Base-by-base conservation (phyloP, 2,797 vertebrate genomes). In the Mastacembelus armatus region DNA sequence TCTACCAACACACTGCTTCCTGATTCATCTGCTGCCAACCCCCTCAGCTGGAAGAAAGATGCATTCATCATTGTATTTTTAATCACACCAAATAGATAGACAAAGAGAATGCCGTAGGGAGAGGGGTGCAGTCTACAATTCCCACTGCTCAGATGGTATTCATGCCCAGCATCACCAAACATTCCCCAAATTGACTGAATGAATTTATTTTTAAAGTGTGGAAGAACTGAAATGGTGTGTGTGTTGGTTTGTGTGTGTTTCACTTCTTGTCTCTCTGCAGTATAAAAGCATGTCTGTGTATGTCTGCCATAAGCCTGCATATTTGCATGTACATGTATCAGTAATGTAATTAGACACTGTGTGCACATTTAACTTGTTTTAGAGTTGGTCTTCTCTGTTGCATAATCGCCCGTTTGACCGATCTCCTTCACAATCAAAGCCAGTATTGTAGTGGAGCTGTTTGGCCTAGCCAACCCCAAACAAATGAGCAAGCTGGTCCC, bases 31-130 rank as follows among this genome's bases (percentile, higher is more conserved):
- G 67, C 91, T 93, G 92, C 92, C 91, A 93, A 90, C 80, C 91
- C 85, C 90, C 91, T 90, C 93, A 93, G 94, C 91, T 93, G 91
- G 89, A 93, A 91, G 89, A 90, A 92, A 93, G 92, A 92, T 93
- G 92, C 91, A 93, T 94, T 93, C 92, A 92, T 93, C 92, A 93
- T 93, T 94, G 92, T 94, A 93, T 94, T 94, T 94, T 94, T 93
- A 94, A 94, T 94, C 93, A 93, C 92, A 92, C 92, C 92, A 92
- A 93, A 92, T 91, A 93, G 92, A 94, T 93, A 93, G 92, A 94
- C 92, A 93, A 94, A 93, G 91, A 85, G 81, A 91, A 92, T 91
- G 91, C 92, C 92, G 89, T 82, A 21, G 92, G 92, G 93, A 93
- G 77, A 79, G 70, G 78, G 80, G 85, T 85, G 86, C 83, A 89